A percentile compares a stretch with the other conserved stretches of the same genome.
Evolutionary conservation across 1,140 invertebrate genomes (phyloP).

Genomic region (Holcopasites calliopsidis): DNA sequence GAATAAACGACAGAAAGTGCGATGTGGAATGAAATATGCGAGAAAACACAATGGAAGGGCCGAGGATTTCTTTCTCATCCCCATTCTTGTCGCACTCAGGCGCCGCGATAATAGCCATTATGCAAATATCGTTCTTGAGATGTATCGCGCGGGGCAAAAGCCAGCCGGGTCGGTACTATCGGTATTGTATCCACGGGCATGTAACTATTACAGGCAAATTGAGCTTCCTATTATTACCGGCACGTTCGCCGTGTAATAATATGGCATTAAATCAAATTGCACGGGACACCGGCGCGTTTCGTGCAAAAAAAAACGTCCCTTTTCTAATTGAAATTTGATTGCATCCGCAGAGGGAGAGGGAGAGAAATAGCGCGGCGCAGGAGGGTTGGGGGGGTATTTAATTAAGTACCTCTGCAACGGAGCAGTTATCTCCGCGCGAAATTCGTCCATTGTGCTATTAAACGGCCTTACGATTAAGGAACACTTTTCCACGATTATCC

Average conservation of each 20-base stretch:
- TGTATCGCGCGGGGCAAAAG: slow-evolving; percentile 23
- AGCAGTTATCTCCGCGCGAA: slow-evolving; percentile 35
- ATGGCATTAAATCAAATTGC: slow-evolving; percentile 50
- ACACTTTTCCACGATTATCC: slow-evolving; percentile 43
- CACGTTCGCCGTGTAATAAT: slow-evolving; percentile 48
- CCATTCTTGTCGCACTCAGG: slow-evolving; percentile 13
- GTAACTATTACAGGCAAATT: slow-evolving; percentile 47
- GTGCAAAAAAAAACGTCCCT: slow-evolving; percentile 43
- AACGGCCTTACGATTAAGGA: slow-evolving; percentile 43
- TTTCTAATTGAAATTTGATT: slow-evolving; percentile 52
- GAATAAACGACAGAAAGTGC: no score
- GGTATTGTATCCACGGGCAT: slow-evolving; percentile 37
- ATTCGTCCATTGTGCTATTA: slow-evolving; percentile 48
- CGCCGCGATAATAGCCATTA: slow-evolving; percentile 19
- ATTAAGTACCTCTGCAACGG: slow-evolving; percentile 43
- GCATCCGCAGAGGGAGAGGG: slow-evolving; percentile 17
- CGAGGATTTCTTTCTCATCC: background rate
- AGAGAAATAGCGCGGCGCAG: background rate
- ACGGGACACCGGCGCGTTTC: slow-evolving; percentile 44
- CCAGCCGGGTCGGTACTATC: slow-evolving; percentile 17
- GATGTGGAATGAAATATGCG: no score
- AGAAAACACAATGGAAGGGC: background rate
- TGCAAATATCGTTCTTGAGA: slow-evolving; percentile 32
- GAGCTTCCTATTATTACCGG: slow-evolving; percentile 47
- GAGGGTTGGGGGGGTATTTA: slow-evolving; percentile 26